Conservation (phyloP, 2,797 vertebrate species). For the Macropodus opercularis region DNA sequence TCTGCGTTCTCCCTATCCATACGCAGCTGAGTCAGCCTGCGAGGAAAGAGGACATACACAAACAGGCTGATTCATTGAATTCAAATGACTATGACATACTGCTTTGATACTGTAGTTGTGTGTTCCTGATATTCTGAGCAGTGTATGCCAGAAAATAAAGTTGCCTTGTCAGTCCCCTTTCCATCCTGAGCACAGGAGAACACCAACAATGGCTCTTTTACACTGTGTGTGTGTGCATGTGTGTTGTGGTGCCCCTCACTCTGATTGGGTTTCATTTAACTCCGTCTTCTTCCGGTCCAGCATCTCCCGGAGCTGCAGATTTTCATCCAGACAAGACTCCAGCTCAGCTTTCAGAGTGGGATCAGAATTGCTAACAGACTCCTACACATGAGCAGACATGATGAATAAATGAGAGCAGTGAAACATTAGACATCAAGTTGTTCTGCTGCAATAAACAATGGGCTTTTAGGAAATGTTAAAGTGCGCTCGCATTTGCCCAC, state of each 20-base stretch:
- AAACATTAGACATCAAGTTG: slow-evolving; percentile 51
- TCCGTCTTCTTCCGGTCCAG: slow-evolving; percentile 86
- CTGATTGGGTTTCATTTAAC: slow-evolving; percentile 84
- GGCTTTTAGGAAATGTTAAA: slow-evolving; percentile 51
- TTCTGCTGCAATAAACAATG: slow-evolving; percentile 47
- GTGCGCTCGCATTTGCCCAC: slow-evolving; percentile 22
- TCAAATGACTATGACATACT: slow-evolving; percentile 3
- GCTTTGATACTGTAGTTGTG: slow-evolving; percentile 26
- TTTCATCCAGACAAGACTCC: slow-evolving; percentile 86
- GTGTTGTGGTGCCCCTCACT: slow-evolving; percentile 81
- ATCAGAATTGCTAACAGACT: slow-evolving; percentile 62
- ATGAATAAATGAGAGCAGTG: slow-evolving; percentile 71
- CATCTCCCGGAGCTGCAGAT: slow-evolving; percentile 81
- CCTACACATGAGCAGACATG: slow-evolving; percentile 61
- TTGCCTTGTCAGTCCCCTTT: slow-evolving; percentile 12
- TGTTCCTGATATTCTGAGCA: slow-evolving; percentile 24
- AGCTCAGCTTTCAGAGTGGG: slow-evolving; percentile 82
- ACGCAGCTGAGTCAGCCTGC: slow-evolving; percentile 86
- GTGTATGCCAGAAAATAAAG: slow-evolving; percentile 26
- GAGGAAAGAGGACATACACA: slow-evolving; percentile 8
- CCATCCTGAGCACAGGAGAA: slow-evolving; percentile 5
- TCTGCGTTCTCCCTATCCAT: slow-evolving; percentile 86
- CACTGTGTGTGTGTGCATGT: slow-evolving; percentile 27
- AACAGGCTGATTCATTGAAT: slow-evolving; percentile 16
- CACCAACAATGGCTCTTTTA: slow-evolving; percentile 23